Evolutionary conservation across 2,113 vertebrate species (phyloP).

Genomic region (Leucoraja erinaceus): DNA sequence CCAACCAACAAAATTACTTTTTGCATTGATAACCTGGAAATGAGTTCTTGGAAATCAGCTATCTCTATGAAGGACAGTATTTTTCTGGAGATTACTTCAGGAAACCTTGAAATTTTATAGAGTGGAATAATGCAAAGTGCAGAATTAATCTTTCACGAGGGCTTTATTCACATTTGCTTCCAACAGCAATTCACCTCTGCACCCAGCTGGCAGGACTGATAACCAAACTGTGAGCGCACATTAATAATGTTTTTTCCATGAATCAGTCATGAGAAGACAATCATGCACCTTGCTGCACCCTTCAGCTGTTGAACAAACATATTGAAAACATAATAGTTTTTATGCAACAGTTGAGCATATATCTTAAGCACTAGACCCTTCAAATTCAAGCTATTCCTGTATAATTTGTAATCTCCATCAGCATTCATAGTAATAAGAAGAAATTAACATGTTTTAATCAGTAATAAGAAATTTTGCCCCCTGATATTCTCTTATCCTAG

Average conservation of each 20-base stretch:
- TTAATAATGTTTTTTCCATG: background rate
- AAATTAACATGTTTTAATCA: background rate
- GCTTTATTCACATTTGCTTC: background rate
- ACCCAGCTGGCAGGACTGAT: background rate
- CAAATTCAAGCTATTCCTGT: background rate
- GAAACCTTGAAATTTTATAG: background rate
- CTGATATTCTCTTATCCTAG: background rate
- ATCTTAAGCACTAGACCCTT: background rate
- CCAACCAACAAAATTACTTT: background rate
- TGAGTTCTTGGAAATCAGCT: background rate
- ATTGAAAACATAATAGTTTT: background rate
- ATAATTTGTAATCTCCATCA: background rate
- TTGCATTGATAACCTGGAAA: background rate
- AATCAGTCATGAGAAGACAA: slow-evolving; percentile 2
- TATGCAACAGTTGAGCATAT: background rate
- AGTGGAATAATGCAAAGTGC: background rate
- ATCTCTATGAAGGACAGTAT: slow-evolving; percentile 44
- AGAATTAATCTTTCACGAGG: background rate
- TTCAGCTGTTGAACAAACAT: background rate
- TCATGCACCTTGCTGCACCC: background rate
- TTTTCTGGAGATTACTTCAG: slow-evolving; percentile 54
- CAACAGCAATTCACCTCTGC: background rate
- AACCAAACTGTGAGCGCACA: slow-evolving; percentile 1
- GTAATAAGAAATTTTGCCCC: background rate
- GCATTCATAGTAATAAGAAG: background rate